phyloP scores from a whole-genome alignment of 2,113 vertebrate species.

The Australoheros scitulus region DNA sequence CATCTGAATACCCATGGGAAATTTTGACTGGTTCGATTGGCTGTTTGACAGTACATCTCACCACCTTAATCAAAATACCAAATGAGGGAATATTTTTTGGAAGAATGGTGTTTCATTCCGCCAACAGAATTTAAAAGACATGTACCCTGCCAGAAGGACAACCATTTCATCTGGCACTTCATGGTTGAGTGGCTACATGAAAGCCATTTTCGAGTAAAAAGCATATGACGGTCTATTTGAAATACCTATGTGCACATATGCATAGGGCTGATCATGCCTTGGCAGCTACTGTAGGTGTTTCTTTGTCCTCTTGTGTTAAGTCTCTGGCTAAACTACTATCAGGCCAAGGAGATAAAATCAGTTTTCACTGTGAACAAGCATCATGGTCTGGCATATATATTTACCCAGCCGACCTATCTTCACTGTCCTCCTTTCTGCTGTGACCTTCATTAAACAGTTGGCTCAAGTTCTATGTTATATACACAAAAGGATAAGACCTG shows the following conservation, averaged over 20 bases:
- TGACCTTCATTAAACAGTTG: constrained; percentile 76
- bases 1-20: not conserved
- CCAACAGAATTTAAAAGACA: not conserved
- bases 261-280: constrained; percentile 1
- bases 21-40: not conserved
- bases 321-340: constrained; percentile 36
- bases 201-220: not conserved
- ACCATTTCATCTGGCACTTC: not conserved
- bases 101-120: not conserved
- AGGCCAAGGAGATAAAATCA: constrained; percentile 68
- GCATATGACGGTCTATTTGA: no score
- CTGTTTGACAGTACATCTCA: not conserved
- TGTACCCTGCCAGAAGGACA: not conserved
- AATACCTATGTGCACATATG: not conserved
- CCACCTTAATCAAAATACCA: not conserved
- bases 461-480: constrained; percentile 46
- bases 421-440: constrained; percentile 43
- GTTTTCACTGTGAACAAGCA: constrained; percentile 43
- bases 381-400: constrained; percentile 55
- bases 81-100: not conserved
- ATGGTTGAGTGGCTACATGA: not conserved
- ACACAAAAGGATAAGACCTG: constrained; percentile 41
- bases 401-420: constrained; percentile 56
- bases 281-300: constrained; percentile 10
- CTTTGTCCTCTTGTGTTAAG: constrained; percentile 45